Evolutionary conservation across 2,888 invertebrate species (phyloP).

Genomic region (Rhogogaster chlorosoma): DNA sequence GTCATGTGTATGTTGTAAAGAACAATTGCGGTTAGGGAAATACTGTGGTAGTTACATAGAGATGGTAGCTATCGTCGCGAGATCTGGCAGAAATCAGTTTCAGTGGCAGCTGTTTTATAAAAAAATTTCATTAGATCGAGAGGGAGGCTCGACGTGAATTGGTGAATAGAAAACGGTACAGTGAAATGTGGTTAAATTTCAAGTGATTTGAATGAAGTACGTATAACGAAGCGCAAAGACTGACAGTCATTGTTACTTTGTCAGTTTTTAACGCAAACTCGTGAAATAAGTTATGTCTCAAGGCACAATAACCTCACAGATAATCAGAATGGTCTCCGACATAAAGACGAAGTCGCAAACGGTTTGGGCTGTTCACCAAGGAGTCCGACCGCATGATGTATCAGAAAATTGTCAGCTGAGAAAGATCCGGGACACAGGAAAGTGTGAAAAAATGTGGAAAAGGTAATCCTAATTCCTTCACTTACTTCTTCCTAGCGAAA

Average conservation of each 20-base stretch:
- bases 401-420: not conserved
- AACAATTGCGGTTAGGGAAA: slow-evolving; percentile 29
- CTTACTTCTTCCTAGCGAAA: not conserved
- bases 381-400: not conserved
- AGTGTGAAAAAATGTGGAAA: slow-evolving; percentile 23
- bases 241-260: not conserved
- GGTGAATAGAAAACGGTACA: not conserved
- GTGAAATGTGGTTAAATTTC: not conserved
- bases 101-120: not conserved
- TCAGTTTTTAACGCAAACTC: not conserved
- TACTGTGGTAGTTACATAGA: too few relatives aligned
- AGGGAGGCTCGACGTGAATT: not conserved
- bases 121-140: not conserved
- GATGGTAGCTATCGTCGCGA: not conserved
- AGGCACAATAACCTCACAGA: not conserved
- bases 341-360: not conserved
- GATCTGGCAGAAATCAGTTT: not conserved
- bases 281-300: not conserved
- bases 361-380: not conserved
- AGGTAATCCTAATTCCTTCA: not conserved
- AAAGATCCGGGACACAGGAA: not conserved
- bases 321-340: not conserved
- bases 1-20: not conserved
- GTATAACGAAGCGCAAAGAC: not conserved
- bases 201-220: not conserved